Percentiles rank a stretch among this genome's conserved stretches.
These are phyloP conservation scores for Sinotaia quadrata DNA, from an alignment of 2,888 invertebrate species.

Conservation along the genomic window DNA sequence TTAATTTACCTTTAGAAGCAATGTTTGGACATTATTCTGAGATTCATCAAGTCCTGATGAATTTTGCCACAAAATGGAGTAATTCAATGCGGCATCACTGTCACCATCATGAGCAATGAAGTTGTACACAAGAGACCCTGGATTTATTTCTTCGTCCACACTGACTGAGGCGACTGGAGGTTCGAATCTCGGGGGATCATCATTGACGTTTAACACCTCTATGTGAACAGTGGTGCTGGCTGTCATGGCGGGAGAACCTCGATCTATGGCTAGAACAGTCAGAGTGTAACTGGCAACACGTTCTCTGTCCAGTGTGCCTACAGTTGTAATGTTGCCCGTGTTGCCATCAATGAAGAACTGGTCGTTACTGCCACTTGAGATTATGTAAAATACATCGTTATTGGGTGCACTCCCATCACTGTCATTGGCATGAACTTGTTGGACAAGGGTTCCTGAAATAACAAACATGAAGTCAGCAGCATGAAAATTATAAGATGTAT, in stretches of 20 bases:
- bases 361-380: too few relatives aligned
- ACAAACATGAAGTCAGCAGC: background rate
- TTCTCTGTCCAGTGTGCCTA: too few relatives aligned
- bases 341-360: too few relatives aligned
- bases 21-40: too few relatives aligned
- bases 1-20: too few relatives aligned
- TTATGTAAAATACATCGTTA: too few relatives aligned
- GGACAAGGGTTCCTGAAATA: too few relatives aligned
- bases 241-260: conserved; percentile 44
- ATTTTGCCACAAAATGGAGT: conserved; percentile 23
- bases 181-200: conserved; percentile 84
- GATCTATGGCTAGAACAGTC: too few relatives aligned
- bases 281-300: too few relatives aligned
- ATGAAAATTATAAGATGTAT: background rate
- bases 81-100: conserved; percentile 3
- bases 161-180: background rate
- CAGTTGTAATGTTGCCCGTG: too few relatives aligned
- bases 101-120: conserved; percentile 32
- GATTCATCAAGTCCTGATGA: conserved; percentile 13
- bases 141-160: background rate
- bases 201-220: conserved; percentile 91
- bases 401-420: too few relatives aligned
- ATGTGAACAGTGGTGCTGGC: conserved; percentile 73
- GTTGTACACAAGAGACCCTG: background rate
- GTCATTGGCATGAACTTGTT: too few relatives aligned